Conservation (phyloP, 2,797 vertebrate genomes). For the Pantherophis alleghaniensis region DNA sequence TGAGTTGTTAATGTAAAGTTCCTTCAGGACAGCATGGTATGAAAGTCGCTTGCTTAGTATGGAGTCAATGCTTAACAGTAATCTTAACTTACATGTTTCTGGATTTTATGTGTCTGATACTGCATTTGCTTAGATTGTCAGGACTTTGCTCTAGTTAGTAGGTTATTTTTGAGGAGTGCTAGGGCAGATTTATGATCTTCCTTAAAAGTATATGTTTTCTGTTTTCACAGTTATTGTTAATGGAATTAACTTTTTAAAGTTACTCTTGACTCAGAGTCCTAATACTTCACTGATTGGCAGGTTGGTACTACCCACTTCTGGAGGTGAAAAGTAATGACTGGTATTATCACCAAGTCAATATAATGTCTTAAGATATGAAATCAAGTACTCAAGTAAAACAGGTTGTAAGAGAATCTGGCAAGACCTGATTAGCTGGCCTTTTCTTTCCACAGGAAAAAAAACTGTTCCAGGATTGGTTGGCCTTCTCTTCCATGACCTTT, state of each 20-base stretch:
- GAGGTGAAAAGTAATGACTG: constrained; percentile 9
- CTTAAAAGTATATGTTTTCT: constrained; percentile 39
- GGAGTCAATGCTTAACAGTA: constrained; percentile 34
- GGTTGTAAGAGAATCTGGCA: background rate
- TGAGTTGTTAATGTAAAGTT: background rate
- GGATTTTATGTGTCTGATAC: constrained; percentile 30
- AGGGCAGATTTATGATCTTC: constrained; percentile 41
- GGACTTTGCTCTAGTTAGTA: constrained; percentile 39
- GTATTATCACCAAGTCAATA: constrained; percentile 10
- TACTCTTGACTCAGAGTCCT: constrained; percentile 22
- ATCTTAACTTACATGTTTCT: constrained; percentile 38
- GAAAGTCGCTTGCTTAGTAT: constrained; percentile 29
- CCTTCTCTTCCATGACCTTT: background rate
- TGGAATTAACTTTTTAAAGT: constrained; percentile 49
- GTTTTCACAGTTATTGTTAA: constrained; percentile 42
- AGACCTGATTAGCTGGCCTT: background rate
- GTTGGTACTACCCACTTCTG: constrained; percentile 20
- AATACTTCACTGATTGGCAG: constrained; percentile 31
- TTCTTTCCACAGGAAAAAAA: background rate
- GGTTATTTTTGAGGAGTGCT: constrained; percentile 38
- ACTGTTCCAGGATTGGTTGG: background rate
- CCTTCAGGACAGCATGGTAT: constrained; percentile 25
- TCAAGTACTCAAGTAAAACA: constrained; percentile 18
- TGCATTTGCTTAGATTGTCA: constrained; percentile 38
- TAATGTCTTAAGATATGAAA: background rate